Conservation (phyloP, 2,113 vertebrate species). For the Peucedramus taeniatus region DNA sequence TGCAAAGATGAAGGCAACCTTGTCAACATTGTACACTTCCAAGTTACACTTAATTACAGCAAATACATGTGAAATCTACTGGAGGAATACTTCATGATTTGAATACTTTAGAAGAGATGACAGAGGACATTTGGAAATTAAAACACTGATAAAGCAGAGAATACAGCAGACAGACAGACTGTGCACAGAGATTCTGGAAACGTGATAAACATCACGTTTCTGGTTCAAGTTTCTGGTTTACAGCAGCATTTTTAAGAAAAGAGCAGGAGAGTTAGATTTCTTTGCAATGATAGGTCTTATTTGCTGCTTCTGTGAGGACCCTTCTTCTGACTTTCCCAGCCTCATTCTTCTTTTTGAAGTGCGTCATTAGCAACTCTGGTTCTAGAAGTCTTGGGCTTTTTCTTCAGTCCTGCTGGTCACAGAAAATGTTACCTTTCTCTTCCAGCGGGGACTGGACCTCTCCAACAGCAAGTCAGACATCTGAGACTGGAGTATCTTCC, state of each 20-base stretch:
- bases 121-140: background rate
- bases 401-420: background rate
- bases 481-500: background rate
- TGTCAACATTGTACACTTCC: background rate
- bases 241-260: background rate
- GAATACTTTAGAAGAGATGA: background rate
- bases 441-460: background rate
- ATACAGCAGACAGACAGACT: background rate
- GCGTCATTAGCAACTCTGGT: background rate
- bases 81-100: background rate
- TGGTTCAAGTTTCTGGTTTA: background rate
- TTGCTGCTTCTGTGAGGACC: background rate
- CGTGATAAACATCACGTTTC: fast-evolving
- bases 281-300: background rate
- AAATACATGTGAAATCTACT: background rate
- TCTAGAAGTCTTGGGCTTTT: background rate
- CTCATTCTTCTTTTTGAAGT: background rate
- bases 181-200: background rate
- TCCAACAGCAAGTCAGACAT: background rate
- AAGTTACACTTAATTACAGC: background rate
- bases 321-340: background rate
- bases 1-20: background rate
- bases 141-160: background rate
- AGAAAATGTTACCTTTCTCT: background rate
- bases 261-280: background rate